Conservation (phyloP, 2,797 vertebrate species). For the Mionectes olivaceus region DNA sequence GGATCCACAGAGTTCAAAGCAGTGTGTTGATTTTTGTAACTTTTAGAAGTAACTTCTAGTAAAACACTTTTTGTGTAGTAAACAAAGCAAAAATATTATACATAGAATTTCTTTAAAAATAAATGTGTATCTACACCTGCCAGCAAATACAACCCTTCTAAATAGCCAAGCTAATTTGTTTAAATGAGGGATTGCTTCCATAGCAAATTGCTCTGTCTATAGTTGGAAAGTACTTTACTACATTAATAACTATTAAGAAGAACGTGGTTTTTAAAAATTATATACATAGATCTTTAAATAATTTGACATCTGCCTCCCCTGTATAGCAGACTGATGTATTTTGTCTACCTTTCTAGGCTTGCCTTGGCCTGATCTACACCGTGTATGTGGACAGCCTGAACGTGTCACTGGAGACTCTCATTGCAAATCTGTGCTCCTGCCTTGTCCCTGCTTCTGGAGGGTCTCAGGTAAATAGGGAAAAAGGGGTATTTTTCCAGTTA, state of each 20-base stretch:
- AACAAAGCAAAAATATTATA: neutral
- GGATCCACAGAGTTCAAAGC: neutral
- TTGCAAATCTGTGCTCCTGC: constrained; percentile 93
- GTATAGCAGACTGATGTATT: neutral
- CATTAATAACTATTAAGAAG: neutral
- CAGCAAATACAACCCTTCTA: neutral
- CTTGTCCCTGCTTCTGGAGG: constrained; percentile 93
- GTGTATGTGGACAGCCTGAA: constrained; percentile 93
- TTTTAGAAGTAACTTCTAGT: neutral
- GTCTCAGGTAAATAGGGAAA: constrained; percentile 88
- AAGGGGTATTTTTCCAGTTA: constrained; percentile 64
- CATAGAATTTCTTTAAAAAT: neutral
- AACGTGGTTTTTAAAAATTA: neutral
- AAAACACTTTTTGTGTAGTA: neutral
- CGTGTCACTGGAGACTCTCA: constrained; percentile 91
- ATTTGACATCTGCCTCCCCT: neutral
- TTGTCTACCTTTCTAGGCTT: constrained; percentile 84
- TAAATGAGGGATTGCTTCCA: neutral
- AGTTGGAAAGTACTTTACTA: neutral
- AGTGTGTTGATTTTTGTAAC: neutral
- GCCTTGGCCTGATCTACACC: constrained; percentile 95
- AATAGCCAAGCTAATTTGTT: constrained; percentile 12
- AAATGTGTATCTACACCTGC: neutral
- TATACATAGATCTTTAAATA: neutral
- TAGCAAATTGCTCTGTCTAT: constrained; percentile 2